Evolutionary conservation across 2,797 vertebrate species (phyloP).

Genomic region (Mormyrops boulengeri): DNA sequence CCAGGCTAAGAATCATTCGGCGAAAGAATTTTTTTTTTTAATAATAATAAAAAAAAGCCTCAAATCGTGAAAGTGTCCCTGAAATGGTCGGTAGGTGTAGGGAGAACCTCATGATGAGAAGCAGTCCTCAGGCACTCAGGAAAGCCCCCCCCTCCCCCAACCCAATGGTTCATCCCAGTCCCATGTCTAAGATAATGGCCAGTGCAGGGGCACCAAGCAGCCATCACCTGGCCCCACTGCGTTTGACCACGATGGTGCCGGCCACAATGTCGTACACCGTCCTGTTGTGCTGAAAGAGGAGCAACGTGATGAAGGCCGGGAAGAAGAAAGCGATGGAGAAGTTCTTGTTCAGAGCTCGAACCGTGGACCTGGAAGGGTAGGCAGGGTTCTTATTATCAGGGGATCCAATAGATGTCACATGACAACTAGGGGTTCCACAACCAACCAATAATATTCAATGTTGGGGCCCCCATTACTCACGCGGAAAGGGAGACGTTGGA

Average conservation of each 20-base stretch:
- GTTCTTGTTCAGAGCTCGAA: slow-evolving; percentile 83
- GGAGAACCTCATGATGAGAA: background rate
- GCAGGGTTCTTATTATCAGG: background rate
- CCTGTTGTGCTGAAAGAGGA: slow-evolving; percentile 83
- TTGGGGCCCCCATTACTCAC: slow-evolving; percentile 55
- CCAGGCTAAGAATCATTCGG: background rate
- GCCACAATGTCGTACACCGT: slow-evolving; percentile 83
- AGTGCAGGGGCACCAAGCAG: slow-evolving; percentile 29
- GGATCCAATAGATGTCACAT: background rate
- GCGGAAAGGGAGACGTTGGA: slow-evolving; percentile 77
- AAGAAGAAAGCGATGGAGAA: slow-evolving; percentile 84
- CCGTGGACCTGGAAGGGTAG: slow-evolving; percentile 64
- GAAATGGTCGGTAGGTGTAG: background rate
- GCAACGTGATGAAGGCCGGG: slow-evolving; percentile 77
- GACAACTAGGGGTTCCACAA: background rate
- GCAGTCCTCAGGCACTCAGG: slow-evolving; percentile 7
- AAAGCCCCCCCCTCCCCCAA: background rate
- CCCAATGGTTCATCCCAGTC: slow-evolving; percentile 46
- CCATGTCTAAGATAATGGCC: slow-evolving; percentile 44
- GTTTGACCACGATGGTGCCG: slow-evolving; percentile 79
- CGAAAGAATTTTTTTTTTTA: background rate
- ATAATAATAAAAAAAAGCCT: background rate
- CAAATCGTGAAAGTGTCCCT: background rate
- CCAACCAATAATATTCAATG: background rate
- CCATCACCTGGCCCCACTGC: slow-evolving; percentile 71